A percentile compares a stretch with the other conserved stretches of the same genome.
These are phyloP conservation scores for Acanthosoma haemorrhoidale DNA, from an alignment of 2,888 invertebrate genomes.

Conservation along the genomic window DNA sequence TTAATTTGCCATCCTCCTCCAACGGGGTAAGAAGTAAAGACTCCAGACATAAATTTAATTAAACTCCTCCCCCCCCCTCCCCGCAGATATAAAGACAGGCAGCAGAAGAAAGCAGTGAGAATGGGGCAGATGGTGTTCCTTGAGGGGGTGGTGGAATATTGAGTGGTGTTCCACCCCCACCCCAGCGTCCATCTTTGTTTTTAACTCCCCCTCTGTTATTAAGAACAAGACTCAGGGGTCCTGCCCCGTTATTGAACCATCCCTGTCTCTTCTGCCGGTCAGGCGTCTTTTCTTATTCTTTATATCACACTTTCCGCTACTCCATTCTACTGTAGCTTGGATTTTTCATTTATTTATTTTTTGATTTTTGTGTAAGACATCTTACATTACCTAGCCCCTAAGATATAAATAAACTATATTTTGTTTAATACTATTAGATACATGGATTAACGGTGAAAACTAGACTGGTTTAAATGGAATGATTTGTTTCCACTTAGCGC, in stretches of 20 bases:
- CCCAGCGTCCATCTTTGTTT: conserved; percentile 22
- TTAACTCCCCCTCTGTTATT: conserved; percentile 22
- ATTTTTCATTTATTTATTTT: no score
- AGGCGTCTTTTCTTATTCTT: conserved; percentile 10
- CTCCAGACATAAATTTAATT: conserved; percentile 10
- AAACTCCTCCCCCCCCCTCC: no score
- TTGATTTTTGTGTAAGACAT: no score
- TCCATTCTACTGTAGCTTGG: no score
- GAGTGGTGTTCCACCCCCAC: conserved; percentile 16
- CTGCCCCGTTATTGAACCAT: conserved; percentile 5
- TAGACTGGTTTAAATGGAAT: no score
- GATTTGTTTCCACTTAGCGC: no score
- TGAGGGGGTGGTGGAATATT: conserved; percentile 17
- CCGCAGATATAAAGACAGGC: conserved; percentile 7
- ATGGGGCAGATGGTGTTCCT: conserved; percentile 16
- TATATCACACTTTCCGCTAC: background rate
- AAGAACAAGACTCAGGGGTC: conserved; percentile 6
- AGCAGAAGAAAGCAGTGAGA: conserved; percentile 15
- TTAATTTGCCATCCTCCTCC: background rate
- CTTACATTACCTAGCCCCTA: no score
- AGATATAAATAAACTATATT: no score
- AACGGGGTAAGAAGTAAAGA: conserved; percentile 7
- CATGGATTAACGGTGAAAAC: no score
- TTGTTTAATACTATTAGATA: no score
- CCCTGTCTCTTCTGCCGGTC: background rate